phyloP scores from a whole-genome alignment of 2,888 invertebrate genomes.

The Sminthurinus aureus region DNA sequence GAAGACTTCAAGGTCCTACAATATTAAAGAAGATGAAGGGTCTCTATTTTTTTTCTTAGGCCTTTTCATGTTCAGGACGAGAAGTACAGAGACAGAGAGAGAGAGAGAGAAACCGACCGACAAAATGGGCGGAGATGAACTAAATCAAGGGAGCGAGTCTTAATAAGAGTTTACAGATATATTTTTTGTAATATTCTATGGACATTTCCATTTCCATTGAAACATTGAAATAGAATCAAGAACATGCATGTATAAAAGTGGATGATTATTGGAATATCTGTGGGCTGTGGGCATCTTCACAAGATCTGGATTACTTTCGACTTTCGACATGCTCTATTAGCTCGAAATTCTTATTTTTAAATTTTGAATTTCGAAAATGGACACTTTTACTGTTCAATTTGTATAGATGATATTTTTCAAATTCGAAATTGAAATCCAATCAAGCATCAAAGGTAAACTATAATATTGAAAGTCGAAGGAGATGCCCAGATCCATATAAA shows the following conservation, averaged over 20 bases:
- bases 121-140: slow-evolving; percentile 33
- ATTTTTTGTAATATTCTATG: too few species aligned
- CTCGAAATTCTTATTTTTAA: too few species aligned
- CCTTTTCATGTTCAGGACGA: neutral
- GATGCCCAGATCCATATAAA: too few species aligned
- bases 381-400: neutral
- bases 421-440: too few species aligned
- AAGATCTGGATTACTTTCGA: neutral
- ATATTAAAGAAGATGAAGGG: neutral
- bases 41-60: neutral
- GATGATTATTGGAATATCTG: too few species aligned
- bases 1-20: slow-evolving; percentile 27
- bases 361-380: neutral
- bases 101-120: neutral
- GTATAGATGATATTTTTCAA: neutral
- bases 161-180: slow-evolving; percentile 7
- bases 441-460: too few species aligned
- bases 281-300: too few species aligned
- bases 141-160: slow-evolving; percentile 37
- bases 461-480: too few species aligned
- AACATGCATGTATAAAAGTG: too few species aligned
- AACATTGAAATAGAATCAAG: too few species aligned
- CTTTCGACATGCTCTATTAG: neutral
- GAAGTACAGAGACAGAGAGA: neutral
- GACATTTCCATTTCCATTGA: too few species aligned